phyloP scores from a whole-genome alignment of 2,797 vertebrate species.

The Sciurus carolinensis region DNA sequence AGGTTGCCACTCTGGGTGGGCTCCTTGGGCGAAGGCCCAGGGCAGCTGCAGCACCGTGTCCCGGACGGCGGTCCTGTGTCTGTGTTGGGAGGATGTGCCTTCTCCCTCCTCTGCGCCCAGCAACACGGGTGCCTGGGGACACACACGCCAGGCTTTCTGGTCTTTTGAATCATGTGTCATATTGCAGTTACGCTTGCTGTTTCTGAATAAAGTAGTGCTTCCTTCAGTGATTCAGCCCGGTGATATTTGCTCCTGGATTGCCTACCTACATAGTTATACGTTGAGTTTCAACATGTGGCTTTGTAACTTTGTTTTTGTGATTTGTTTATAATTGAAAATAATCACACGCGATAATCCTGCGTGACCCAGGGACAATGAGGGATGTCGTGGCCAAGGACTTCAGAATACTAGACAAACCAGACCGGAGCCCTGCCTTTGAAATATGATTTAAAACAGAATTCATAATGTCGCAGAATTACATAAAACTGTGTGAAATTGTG shows the following conservation, averaged over 20 bases:
- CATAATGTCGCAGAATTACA: conserved; percentile 94
- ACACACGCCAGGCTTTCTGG: conserved; percentile 67
- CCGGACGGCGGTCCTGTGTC: too few species aligned
- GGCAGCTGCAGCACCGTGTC: neutral
- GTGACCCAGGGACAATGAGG: conserved; percentile 62
- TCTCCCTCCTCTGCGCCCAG: conserved; percentile 11
- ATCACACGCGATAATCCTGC: conserved; percentile 79
- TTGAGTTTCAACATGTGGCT: conserved; percentile 78
- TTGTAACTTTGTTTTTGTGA: conserved; percentile 80
- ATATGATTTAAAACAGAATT: conserved; percentile 94
- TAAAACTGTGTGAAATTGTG: conserved; percentile 99
- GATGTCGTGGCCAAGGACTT: conserved; percentile 81
- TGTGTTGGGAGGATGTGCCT: too few species aligned
- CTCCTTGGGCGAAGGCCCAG: conserved; percentile 47
- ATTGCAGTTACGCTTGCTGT: conserved; percentile 71
- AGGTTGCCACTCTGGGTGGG: neutral
- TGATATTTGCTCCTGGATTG: conserved; percentile 50
- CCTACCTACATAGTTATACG: conserved; percentile 61
- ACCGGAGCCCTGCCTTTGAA: conserved; percentile 90
- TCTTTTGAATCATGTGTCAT: conserved; percentile 56
- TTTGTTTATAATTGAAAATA: conserved; percentile 86
- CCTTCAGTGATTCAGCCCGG: conserved; percentile 76
- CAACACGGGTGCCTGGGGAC: conserved; percentile 51
- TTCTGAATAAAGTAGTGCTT: conserved; percentile 75
- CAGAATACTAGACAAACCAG: conserved; percentile 85